Base-by-base conservation (phyloP, 2,797 vertebrate genomes). In the Enteromius thamalakanensis region DNA sequence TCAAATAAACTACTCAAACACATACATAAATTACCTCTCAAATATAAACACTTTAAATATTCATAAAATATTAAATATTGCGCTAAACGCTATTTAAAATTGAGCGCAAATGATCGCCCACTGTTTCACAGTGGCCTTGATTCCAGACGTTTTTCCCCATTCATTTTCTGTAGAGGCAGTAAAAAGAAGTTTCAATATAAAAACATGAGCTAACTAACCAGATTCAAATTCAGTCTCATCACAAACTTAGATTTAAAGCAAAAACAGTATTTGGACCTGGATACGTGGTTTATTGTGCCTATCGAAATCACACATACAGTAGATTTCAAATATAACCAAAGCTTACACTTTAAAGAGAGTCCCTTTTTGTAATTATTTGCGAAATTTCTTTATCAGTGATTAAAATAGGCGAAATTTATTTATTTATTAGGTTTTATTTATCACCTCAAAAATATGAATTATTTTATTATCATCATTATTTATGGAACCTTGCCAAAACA, bases 11-110 rank as follows among this genome's bases (percentile, higher is more conserved):
- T 70, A 23, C 77, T 64, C 42, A 49, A 64, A 74, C 42, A 67
- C 75, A 82, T 67, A 42, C 34, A 82, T 29, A 82, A 76, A 82
- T 53, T 15, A 62, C 64, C 40, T 11, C 45, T 32, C n/a, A 68
- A 76, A 76, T 55, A 67, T 82, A 11, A 76, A 58, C 81, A 55
- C 11, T 29, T 64, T 68, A 45, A 42, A 26, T 55, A 68, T 42
- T 68, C 17, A 53, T 68, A 15, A 82, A 76, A 82, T 26, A 65
- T 82, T 68, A 42, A 76, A 81, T 26, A 32, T 8, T 47, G 37
- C 0, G 4, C 26, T 26, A 64, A 72, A 62, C 1, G 19, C 34
- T 8, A 37, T 37, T 8, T 14, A 47, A 79, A 68, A 37, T 37
- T 11, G 47, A 53, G n/a, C 14, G 5, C 55, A 76, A 75, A 74